Percentiles rank a stretch among this genome's conserved stretches.
phyloP scores from a whole-genome alignment of 1,140 invertebrate species.

The Pantala flavescens region DNA sequence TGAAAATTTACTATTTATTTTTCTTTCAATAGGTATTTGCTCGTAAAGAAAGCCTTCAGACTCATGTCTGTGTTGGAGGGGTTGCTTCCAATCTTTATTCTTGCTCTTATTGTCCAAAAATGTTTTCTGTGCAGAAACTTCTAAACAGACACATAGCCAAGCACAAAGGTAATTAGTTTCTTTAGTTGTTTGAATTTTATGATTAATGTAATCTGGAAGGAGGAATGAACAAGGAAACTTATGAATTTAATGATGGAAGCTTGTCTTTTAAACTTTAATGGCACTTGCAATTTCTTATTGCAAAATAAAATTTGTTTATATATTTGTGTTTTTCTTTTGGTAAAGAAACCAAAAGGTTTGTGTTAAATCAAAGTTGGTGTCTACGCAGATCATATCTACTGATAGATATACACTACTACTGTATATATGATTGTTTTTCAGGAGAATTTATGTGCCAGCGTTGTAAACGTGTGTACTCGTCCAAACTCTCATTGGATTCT shows the following conservation, averaged over 20 bases:
- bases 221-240: too few relatives aligned
- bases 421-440: too few relatives aligned
- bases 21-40: conserved; percentile 22
- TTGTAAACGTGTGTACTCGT: conserved; percentile 21
- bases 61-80: conserved; percentile 22
- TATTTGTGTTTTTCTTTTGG: too few relatives aligned
- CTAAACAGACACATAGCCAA: conserved; percentile 23
- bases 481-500: conserved; percentile 19
- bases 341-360: too few relatives aligned
- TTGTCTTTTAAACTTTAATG: too few relatives aligned
- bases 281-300: too few relatives aligned
- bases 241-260: too few relatives aligned
- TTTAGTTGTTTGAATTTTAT: conserved; percentile 14
- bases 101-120: conserved; percentile 24
- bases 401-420: too few relatives aligned
- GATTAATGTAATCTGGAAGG: too few relatives aligned
- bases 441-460: conserved; percentile 22
- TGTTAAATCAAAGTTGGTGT: too few relatives aligned
- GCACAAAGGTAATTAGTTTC: conserved; percentile 20
- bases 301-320: too few relatives aligned
- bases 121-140: conserved; percentile 24
- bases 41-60: conserved; percentile 24
- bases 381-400: too few relatives aligned
- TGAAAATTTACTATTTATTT: background rate
- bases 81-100: conserved; percentile 17